A percentile compares a stretch with the other conserved stretches of the same genome.
These are phyloP conservation scores for Drosophila nigrodunni DNA, from an alignment of 1,140 invertebrate genomes.

Conservation along the genomic window DNA sequence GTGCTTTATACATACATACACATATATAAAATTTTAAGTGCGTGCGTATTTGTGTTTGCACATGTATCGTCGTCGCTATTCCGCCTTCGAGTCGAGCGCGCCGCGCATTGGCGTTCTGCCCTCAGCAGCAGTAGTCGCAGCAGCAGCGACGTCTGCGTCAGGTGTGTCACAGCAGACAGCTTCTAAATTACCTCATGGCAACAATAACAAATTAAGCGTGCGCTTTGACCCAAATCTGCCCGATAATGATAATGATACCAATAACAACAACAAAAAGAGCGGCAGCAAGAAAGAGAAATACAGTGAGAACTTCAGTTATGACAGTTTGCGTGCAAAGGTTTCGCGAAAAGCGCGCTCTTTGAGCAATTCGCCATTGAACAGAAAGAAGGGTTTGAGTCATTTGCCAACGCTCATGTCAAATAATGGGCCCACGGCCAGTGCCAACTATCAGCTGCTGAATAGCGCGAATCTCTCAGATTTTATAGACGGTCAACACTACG, in stretches of 20 bases:
- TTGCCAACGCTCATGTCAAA: constrained; percentile 68
- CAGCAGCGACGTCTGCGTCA: constrained; percentile 14
- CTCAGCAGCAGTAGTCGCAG: constrained; percentile 35
- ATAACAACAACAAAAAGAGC: constrained; percentile 48
- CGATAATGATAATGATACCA: constrained; percentile 69
- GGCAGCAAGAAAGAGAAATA: constrained; percentile 33
- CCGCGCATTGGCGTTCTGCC: constrained; percentile 72
- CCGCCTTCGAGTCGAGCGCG: constrained; percentile 73
- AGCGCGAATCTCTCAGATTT: constrained; percentile 70
- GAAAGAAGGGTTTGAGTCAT: constrained; percentile 77
- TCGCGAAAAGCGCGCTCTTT: constrained; percentile 74
- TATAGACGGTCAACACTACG: constrained; percentile 70
- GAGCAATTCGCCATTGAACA: constrained; percentile 74
- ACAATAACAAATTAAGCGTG: constrained; percentile 66
- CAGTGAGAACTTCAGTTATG: constrained; percentile 41
- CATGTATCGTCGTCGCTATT: constrained; percentile 83
- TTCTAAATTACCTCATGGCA: constrained; percentile 43
- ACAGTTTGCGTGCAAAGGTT: constrained; percentile 57
- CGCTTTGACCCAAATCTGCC: constrained; percentile 79
- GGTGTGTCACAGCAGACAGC: constrained; percentile 43
- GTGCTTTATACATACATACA: not conserved
- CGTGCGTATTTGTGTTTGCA: constrained; percentile 27
- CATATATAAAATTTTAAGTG: constrained; percentile 3
- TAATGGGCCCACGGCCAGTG: constrained; percentile 60
- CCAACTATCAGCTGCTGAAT: constrained; percentile 74